A percentile compares a stretch with the other conserved stretches of the same genome.
These are phyloP conservation scores for Drosophila bocqueti DNA, from an alignment of 1,140 invertebrate genomes.

Conservation along the genomic window DNA sequence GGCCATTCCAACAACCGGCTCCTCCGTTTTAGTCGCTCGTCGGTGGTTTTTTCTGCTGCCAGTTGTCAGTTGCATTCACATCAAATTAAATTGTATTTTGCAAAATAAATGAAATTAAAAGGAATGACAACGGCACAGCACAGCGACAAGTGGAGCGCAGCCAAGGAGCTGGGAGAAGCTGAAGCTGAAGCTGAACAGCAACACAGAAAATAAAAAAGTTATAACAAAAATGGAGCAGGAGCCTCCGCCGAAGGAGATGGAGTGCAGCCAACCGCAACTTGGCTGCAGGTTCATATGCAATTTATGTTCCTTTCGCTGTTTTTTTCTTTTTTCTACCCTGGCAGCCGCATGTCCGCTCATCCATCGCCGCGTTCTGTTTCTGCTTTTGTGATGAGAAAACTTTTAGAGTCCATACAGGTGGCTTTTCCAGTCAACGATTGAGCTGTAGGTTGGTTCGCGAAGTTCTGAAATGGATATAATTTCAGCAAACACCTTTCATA, in stretches of 20 bases:
- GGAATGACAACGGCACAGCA: constrained; percentile 72
- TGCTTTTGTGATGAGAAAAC: constrained; percentile 29
- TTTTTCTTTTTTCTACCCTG: neutral
- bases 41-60: constrained; percentile 51
- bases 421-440: constrained; percentile 19
- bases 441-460: constrained; percentile 4
- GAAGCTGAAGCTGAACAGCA: neutral
- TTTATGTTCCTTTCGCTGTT: constrained; percentile 60
- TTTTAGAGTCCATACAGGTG: constrained; percentile 5
- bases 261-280: constrained; percentile 54
- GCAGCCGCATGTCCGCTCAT: constrained; percentile 27
- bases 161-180: constrained; percentile 32
- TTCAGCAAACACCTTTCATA: neutral
- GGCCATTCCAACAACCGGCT: constrained; percentile 56
- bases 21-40: constrained; percentile 52
- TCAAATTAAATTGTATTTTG: constrained; percentile 83
- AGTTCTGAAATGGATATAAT: neutral
- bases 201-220: neutral
- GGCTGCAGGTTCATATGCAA: constrained; percentile 57
- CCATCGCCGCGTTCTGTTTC: constrained; percentile 29
- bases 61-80: constrained; percentile 82
- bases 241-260: constrained; percentile 32
- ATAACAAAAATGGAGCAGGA: constrained; percentile 27
- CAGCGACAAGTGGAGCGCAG: constrained; percentile 53
- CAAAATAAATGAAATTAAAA: constrained; percentile 83